These are phyloP conservation scores for Hassar affinis DNA, from an alignment of 2,113 vertebrate genomes.

Conservation along the genomic window DNA sequence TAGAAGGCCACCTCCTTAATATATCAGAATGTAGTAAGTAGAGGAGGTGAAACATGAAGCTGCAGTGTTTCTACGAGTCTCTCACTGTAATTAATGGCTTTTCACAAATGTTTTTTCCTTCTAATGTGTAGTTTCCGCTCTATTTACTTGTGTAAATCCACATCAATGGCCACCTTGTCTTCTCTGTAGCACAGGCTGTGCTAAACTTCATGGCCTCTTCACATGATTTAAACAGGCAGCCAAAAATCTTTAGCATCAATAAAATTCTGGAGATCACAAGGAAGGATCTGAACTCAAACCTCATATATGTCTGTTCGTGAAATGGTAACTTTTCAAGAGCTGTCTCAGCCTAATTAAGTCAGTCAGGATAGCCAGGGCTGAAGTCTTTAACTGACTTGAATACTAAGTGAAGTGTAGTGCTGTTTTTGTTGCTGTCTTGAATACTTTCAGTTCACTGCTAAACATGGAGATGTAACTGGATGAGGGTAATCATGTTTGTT, in stretches of 20 bases:
- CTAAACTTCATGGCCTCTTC: neutral
- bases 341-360: neutral
- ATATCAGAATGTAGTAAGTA: neutral
- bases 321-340: neutral
- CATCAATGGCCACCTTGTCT: conserved; percentile 23
- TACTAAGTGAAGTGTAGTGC: neutral
- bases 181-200: neutral
- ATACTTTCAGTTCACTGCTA: neutral
- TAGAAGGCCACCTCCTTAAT: neutral
- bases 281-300: neutral
- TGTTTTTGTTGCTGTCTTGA: neutral
- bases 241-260: neutral
- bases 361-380: neutral
- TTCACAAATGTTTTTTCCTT: neutral
- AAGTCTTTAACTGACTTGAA: neutral
- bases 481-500: neutral
- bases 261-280: neutral
- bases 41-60: neutral
- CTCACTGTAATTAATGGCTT: neutral
- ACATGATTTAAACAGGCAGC: neutral
- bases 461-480: neutral
- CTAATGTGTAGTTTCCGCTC: conserved; percentile 11
- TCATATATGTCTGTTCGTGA: neutral
- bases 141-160: conserved; percentile 7
- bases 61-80: neutral